Evolutionary conservation across 2,888 invertebrate genomes (phyloP), one percentile per base, ranked within the genome.

Genomic region (Limnephilus lunatus): DNA sequence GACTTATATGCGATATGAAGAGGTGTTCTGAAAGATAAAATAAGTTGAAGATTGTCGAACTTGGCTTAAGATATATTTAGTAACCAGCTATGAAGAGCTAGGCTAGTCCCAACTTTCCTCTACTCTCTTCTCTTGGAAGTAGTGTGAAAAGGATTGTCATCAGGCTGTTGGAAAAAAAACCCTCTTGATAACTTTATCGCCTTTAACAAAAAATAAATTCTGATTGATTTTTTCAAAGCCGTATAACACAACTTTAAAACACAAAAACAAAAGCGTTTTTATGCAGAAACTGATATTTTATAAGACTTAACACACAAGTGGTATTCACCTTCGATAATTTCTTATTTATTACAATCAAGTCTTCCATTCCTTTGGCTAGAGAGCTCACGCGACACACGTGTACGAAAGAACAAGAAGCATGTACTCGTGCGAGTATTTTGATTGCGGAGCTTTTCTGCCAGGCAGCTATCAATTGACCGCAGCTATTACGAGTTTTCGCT

Each of bases 401-500:
- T 83, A 81, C 31, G 81, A 30, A 15, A 9, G 81, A 82, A 82
- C 31, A 82, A 32, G 30, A 7, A 82, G 44, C 85, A 14, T 35
- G 85, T n/a, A n/a, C n/a, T n/a, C n/a, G n/a, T 3, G 1, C 32
- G 32, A 32, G 32, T 86, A 48, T 25, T 86, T 86, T 87, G 87
- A 53, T 81, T 80, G 88, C 32, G 80, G 32, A 89, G 68, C 68
- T 80, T 89, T 86, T 44, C 48, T 48, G 31, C 88, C 88, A 39
- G 39, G n/a, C 88, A 32, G 35, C 88, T 89, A 80, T 39, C 88
- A 81, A 89, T 89, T 80, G 35, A 35, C 80, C 35, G 31, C 35
- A 35, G 68, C n/a, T 32, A 80, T 89, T 80, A 80, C 81, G 25
- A 80, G 80, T 35, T 80, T 89, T 81, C 88, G 81, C 32, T 35